A percentile compares a stretch with the other conserved stretches of the same genome.
Conservation (phyloP, 2,113 vertebrate genomes). For the Natator depressus region DNA sequence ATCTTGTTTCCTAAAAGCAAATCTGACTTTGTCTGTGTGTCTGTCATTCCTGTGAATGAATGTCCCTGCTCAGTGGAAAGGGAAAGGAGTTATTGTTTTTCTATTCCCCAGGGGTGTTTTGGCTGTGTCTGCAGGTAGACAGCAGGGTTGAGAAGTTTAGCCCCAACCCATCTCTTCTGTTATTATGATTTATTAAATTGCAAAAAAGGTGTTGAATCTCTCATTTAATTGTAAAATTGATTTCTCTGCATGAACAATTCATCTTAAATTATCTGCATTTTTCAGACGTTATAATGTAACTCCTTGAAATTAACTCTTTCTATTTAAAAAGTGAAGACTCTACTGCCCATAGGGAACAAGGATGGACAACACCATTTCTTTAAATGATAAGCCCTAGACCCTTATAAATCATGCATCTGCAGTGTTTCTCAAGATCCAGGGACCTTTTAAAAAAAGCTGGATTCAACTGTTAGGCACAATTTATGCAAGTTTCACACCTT, state of each 20-base stretch:
- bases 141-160: constrained; percentile 47
- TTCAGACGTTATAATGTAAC: constrained; percentile 46
- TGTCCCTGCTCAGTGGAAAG: not conserved
- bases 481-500: not conserved
- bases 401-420: not conserved
- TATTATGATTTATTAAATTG: constrained; percentile 57
- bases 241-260: constrained; percentile 57
- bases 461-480: not conserved
- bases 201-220: constrained; percentile 54
- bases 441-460: not conserved
- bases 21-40: not conserved
- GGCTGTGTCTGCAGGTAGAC: constrained; percentile 1
- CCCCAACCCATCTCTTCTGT: constrained; percentile 29
- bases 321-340: not conserved
- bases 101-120: constrained; percentile 24
- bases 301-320: constrained; percentile 56
- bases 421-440: not conserved
- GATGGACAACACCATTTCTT: not conserved
- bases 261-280: constrained; percentile 32
- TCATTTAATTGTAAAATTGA: constrained; percentile 53
- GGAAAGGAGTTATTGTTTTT: constrained; percentile 33
- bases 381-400: not conserved
- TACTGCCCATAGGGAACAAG: not conserved
- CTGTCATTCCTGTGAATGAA: not conserved
- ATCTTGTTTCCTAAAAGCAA: not conserved